Evolutionary conservation across 2,113 vertebrate genomes (phyloP).

Genomic region (human): DNA sequence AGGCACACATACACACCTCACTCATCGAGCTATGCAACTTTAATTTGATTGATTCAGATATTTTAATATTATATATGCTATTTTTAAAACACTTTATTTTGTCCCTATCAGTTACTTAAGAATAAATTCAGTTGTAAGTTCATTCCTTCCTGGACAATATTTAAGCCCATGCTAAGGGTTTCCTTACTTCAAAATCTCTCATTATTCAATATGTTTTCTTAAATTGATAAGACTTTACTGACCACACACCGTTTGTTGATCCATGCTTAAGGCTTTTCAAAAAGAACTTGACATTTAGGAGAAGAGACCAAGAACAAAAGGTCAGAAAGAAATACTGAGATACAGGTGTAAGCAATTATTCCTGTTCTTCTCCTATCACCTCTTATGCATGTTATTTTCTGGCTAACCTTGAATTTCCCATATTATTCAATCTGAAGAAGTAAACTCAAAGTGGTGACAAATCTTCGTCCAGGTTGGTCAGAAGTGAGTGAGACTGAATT

Average conservation of each 20-base stretch:
- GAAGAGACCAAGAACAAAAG: background rate
- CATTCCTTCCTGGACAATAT: background rate
- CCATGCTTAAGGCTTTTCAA: background rate
- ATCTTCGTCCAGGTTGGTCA: background rate
- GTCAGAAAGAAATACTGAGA: background rate
- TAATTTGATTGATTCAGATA: background rate
- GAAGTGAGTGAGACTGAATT: background rate
- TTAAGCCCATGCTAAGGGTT: background rate
- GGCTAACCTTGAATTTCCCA: background rate
- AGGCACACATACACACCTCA: background rate
- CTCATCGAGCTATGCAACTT: background rate
- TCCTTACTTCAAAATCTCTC: background rate
- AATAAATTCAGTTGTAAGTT: background rate
- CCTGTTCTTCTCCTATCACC: background rate
- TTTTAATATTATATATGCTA: background rate
- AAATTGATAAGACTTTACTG: slow-evolving; percentile 37
- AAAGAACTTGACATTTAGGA: slow-evolving; percentile 2
- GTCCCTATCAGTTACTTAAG: background rate
- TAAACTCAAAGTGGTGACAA: background rate
- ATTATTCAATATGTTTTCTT: slow-evolving; percentile 32
- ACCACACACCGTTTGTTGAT: background rate
- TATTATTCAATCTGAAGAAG: background rate
- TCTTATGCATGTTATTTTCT: background rate
- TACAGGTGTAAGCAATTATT: background rate
- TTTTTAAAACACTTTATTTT: background rate